Percentiles rank a stretch among this genome's conserved stretches.
phyloP scores from a whole-genome alignment of 2,797 vertebrate genomes.

The Chloroceryle inda region DNA sequence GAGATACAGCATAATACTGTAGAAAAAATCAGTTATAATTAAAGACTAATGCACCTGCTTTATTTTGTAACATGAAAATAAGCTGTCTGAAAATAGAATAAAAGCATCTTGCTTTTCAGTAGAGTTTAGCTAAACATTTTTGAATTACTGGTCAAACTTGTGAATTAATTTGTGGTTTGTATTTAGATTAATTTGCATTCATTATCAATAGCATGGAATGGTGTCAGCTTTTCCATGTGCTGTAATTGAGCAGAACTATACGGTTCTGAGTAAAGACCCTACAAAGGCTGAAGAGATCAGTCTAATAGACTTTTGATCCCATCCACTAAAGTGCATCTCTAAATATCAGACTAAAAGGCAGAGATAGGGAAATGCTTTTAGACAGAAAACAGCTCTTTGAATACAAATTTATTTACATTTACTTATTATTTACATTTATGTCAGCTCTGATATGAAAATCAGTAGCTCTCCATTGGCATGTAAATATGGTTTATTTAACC shows the following conservation, averaged over 20 bases:
- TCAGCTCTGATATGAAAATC: neutral
- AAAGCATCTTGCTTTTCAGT: neutral
- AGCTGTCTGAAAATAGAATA: neutral
- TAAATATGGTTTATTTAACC: neutral
- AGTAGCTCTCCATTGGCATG: rapidly evolving
- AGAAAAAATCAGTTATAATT: neutral
- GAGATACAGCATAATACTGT: conserved; percentile 32
- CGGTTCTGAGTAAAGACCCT: neutral
- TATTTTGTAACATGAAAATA: neutral
- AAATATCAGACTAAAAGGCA: neutral
- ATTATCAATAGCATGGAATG: neutral
- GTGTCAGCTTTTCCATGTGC: neutral
- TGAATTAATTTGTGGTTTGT: neutral
- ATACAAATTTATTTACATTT: neutral
- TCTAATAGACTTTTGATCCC: neutral
- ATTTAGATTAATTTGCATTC: neutral
- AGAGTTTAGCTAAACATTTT: neutral
- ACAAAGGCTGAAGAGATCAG: neutral
- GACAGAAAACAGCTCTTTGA: neutral
- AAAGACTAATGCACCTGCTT: neutral
- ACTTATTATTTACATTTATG: neutral
- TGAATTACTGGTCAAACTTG: neutral
- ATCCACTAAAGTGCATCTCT: neutral
- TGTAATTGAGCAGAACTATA: neutral
- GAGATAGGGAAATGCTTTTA: neutral